A percentile compares a stretch with the other conserved stretches of the same genome.
Evolutionary conservation across 2,113 vertebrate species (phyloP).

Genomic region (Cacatua alba): DNA sequence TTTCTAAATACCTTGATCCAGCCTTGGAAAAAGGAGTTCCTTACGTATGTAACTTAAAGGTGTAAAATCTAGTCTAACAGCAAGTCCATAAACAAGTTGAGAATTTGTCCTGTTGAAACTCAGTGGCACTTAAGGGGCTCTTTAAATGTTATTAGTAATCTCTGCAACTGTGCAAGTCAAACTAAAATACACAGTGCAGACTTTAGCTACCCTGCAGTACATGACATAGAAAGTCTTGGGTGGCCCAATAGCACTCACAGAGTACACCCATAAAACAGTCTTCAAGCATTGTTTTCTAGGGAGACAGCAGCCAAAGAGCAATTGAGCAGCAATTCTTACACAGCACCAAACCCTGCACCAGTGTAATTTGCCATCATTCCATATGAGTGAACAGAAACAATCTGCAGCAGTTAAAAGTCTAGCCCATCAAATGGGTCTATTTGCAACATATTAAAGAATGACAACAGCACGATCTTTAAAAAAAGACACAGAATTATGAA

Average conservation of each 20-base stretch:
- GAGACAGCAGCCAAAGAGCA: neutral
- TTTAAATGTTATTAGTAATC: fast-evolving
- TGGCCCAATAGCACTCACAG: fast-evolving
- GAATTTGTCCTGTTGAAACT: neutral
- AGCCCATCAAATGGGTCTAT: neutral
- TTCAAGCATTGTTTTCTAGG: neutral
- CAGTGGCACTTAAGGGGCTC: fast-evolving
- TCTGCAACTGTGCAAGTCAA: too few species aligned
- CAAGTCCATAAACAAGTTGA: neutral
- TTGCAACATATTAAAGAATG: neutral
- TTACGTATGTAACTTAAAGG: neutral
- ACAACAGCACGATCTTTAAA: neutral
- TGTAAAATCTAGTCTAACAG: neutral
- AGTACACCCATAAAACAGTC: neutral
- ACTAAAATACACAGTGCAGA: fast-evolving
- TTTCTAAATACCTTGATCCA: neutral
- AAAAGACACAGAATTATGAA: neutral
- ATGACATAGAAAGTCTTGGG: fast-evolving
- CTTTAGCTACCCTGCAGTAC: neutral
- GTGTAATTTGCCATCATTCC: neutral
- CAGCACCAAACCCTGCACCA: neutral
- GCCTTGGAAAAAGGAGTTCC: neutral
- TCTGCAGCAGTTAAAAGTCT: fast-evolving
- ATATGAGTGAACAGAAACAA: neutral
- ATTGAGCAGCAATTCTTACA: neutral